Conservation (phyloP, 2,888 invertebrate species). For the Nomada fabriciana region DNA sequence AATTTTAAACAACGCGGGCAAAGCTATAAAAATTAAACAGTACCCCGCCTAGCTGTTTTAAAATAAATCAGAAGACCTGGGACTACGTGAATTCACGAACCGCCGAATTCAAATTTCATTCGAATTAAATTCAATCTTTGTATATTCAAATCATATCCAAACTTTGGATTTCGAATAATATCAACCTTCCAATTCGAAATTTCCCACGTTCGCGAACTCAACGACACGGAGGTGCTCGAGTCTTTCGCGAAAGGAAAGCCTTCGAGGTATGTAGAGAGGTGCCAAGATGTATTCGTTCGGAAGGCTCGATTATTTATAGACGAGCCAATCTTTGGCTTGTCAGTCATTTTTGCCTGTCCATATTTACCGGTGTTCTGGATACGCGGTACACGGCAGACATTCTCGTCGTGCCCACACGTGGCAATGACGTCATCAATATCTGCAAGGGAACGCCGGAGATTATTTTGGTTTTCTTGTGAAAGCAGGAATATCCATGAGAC, state of each 20-base stretch:
- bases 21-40: no score
- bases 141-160: no score
- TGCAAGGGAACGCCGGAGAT: constrained; percentile 21
- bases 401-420: constrained; percentile 51
- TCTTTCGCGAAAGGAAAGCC: neutral
- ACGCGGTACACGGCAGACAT: constrained; percentile 41
- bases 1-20: neutral
- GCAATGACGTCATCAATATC: constrained; percentile 64
- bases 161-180: no score
- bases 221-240: neutral
- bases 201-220: neutral
- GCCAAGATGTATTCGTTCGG: constrained; percentile 17
- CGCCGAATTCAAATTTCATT: neutral
- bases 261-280: neutral
- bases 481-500: constrained; percentile 7
- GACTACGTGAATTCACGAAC: neutral
- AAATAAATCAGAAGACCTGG: neutral
- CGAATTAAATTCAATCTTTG: no score
- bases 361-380: constrained; percentile 44
- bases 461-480: constrained; percentile 42
- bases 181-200: neutral
- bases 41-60: no score
- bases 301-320: constrained; percentile 73
- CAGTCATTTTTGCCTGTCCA: constrained; percentile 74
- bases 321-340: constrained; percentile 68